These are phyloP conservation scores for Stenurella melanura DNA, from an alignment of 2,888 invertebrate species.

Conservation along the genomic window DNA sequence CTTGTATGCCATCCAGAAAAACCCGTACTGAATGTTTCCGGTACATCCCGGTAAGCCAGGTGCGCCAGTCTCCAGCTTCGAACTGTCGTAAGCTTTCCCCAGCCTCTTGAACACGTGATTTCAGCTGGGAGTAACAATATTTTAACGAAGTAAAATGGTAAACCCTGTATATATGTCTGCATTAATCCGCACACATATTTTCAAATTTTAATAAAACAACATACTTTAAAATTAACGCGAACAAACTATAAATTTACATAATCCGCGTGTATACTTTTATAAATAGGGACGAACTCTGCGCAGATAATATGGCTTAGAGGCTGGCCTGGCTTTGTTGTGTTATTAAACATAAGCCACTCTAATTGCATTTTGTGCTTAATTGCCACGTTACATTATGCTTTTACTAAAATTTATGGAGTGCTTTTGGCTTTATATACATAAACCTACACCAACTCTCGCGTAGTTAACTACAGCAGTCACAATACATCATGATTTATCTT, in stretches of 20 bases:
- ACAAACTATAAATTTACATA: slow-evolving; percentile 4
- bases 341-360: slow-evolving; percentile 36
- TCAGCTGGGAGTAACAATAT: no score
- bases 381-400: slow-evolving; percentile 36
- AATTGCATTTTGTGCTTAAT: slow-evolving; percentile 43
- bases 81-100: no score
- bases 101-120: no score
- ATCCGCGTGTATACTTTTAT: slow-evolving; percentile 13
- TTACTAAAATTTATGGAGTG: slow-evolving; percentile 36
- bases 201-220: background rate
- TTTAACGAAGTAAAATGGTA: no score
- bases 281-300: slow-evolving; percentile 9
- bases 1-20: no score
- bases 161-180: no score
- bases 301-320: slow-evolving; percentile 14
- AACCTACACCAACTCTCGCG: slow-evolving; percentile 17
- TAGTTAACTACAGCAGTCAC: slow-evolving; percentile 15
- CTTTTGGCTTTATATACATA: slow-evolving; percentile 28
- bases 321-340: slow-evolving; percentile 21
- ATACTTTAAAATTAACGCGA: background rate
- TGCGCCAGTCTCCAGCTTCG: no score
- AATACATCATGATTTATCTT: slow-evolving; percentile 23
- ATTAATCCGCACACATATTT: no score
- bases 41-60: no score
- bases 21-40: no score